Base-by-base conservation (phyloP, 2,888 invertebrate species). In the Oligia strigilis region DNA sequence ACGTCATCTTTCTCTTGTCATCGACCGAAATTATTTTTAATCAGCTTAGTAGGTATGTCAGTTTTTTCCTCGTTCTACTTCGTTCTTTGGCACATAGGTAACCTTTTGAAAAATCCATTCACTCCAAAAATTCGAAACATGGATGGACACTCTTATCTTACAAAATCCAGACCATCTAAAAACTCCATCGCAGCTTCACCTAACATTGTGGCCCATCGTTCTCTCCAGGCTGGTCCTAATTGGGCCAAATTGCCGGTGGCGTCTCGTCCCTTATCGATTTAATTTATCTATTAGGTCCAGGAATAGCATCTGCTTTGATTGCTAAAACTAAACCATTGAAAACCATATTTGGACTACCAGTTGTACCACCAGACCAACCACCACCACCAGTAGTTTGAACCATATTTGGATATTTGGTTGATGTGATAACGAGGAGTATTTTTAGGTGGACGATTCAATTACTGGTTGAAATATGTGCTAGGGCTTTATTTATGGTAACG, bases 261-360 rank as follows among this genome's bases (percentile, higher is more conserved):
- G 92, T 91, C 91, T 90, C 83, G 77, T 55, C 83, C 83, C 86
- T 92, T 95, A 94, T 94, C 94, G 92, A 90, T 93, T 94, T 94
- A 93, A 94, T 94, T 94, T 94, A 94, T 95, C 94, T 93, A 91
- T 90, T 90, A 89, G 84, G 88, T 91, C 88, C 89, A 88, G 90
- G 90, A 93, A 92, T 92, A 91, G 90, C 90, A 80, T 89, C 88
- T 87, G 80, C 90, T 82, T 89, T 90, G 91, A 92, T 90, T 90
- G 79, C 85, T 88, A 84, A 83, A 83, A 60, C 52, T 72, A 72
- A 67, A 75, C 69, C 67, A 75, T 64, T 84, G 49, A 80, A 73
- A 71, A n/a, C 79, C 71, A 29, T 85, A 84, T 72, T 76, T 75
- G 73, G 72, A 65, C 29, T 1, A 29, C 29, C 29, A 29, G 29